Base-by-base conservation (phyloP, 2,797 vertebrate species). In the Sciurus vulgaris region DNA sequence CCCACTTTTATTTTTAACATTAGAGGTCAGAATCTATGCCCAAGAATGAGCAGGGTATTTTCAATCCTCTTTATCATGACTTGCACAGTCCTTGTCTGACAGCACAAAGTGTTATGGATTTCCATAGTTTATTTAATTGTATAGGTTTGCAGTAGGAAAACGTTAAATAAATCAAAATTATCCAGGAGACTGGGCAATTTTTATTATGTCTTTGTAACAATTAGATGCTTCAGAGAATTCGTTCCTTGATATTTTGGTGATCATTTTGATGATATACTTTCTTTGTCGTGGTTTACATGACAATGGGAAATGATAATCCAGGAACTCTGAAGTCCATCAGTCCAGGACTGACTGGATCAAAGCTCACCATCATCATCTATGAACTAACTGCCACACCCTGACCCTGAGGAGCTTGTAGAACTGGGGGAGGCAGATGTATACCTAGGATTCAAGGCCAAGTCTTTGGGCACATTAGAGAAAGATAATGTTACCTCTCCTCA, bases 151-250 rank as follows among this genome's bases (percentile, higher is more conserved):
- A 84, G 38, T 85, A 93, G 44, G 51, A 96, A 94, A 89, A 93
- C 73, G 49, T 89, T 65, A 94, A 83, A 59, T 91, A 97, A 94
- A 73, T 97, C 33, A 91, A 77, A 89, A 93, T 82, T 82, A 93
- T 85, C 47, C 14, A 77, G 67, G 33, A 61, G 76, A 92, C 61
- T 51, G n/a, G 30, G 17, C 14, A 73, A 89, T 84, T 95, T 93
- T 87, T 95, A 33, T 70, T 92, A 59, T 47, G 15, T 69, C 44
- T 96, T 93, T 95, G 54, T 2, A 96, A 74, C 54, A 91, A 65
- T 92, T 93, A 73, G 33, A 87, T 95, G 20, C 49, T 70, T 86
- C 74, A 91, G 28, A 86, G 41, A 94, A 95, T 86, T 93, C 20
- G 47, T 84, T 67, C 56, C 51, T 87, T 95, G 74, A 56, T 85